A percentile compares a stretch with the other conserved stretches of the same genome.
Evolutionary conservation across 2,888 invertebrate species (phyloP).

Genomic region (Morpho helenor): DNA sequence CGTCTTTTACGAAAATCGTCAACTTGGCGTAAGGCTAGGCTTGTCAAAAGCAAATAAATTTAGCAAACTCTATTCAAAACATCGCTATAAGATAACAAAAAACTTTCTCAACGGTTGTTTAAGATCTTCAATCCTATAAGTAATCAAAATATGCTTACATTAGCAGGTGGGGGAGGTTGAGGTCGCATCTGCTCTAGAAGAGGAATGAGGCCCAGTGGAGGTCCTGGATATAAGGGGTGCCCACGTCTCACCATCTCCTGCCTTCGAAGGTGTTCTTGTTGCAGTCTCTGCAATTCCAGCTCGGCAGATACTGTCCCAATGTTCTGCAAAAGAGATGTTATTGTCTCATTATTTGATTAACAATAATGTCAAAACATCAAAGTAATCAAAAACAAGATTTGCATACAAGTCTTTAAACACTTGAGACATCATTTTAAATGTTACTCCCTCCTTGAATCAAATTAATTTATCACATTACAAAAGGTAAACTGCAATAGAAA

Average conservation of each 20-base stretch:
- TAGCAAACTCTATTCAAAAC: too few species aligned
- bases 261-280: conserved; percentile 82
- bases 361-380: too few species aligned
- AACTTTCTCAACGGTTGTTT: too few species aligned
- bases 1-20: too few species aligned
- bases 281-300: conserved; percentile 84
- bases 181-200: conserved; percentile 82
- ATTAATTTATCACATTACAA: conserved; percentile 10
- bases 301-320: conserved; percentile 69
- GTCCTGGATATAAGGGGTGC: conserved; percentile 74
- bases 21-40: too few species aligned
- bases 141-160: conserved; percentile 42
- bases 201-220: conserved; percentile 85
- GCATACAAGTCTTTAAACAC: too few species aligned
- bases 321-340: conserved; percentile 47
- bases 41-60: too few species aligned
- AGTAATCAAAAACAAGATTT: too few species aligned
- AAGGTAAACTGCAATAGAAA: conserved; percentile 18
- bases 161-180: conserved; percentile 64
- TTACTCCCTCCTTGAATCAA: conserved; percentile 3
- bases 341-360: not conserved
- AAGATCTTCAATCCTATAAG: too few species aligned
- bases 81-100: too few species aligned
- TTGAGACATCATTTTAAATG: not conserved
- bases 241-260: conserved; percentile 74